These are phyloP conservation scores for Antennarius maculatus DNA, from an alignment of 2,797 vertebrate genomes.

Conservation along the genomic window DNA sequence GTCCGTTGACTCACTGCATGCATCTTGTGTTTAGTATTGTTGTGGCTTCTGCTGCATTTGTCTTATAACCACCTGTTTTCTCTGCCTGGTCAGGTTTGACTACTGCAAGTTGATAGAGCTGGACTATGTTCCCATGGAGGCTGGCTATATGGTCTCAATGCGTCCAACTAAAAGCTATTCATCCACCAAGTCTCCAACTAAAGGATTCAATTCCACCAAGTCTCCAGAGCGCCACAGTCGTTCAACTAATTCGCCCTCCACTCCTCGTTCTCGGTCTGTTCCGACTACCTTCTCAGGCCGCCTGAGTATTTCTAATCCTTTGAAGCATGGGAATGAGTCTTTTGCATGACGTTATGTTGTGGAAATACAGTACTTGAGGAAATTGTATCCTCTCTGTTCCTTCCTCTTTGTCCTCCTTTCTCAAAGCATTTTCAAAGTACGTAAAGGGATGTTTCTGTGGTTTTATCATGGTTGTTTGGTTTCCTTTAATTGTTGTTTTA, in stretches of 20 bases:
- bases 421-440: neutral
- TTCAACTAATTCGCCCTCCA: conserved; percentile 72
- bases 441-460: conserved; percentile 22
- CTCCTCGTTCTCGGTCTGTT: conserved; percentile 69
- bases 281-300: conserved; percentile 13
- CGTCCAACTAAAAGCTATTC: conserved; percentile 83
- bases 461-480: conserved; percentile 8
- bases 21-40: conserved; percentile 10
- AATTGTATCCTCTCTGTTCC: conserved; percentile 9
- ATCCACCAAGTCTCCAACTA: conserved; percentile 73
- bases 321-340: conserved; percentile 66
- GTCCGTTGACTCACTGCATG: conserved; percentile 25
- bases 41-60: conserved; percentile 24
- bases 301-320: conserved; percentile 27
- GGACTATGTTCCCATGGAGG: conserved; percentile 87
- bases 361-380: neutral
- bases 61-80: conserved; percentile 70
- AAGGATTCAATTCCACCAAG: conserved; percentile 69
- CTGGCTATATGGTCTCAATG: conserved; percentile 86
- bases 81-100: conserved; percentile 83
- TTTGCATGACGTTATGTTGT: conserved; percentile 30
- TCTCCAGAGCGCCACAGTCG: conserved; percentile 80
- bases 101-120: conserved; percentile 88
- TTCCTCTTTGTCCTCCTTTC: conserved; percentile 15
- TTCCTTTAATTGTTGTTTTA: neutral